Percentiles rank a stretch among this genome's conserved stretches.
These are phyloP conservation scores for Cryptotermes secundus DNA, from an alignment of 1,140 invertebrate genomes.

Conservation along the genomic window DNA sequence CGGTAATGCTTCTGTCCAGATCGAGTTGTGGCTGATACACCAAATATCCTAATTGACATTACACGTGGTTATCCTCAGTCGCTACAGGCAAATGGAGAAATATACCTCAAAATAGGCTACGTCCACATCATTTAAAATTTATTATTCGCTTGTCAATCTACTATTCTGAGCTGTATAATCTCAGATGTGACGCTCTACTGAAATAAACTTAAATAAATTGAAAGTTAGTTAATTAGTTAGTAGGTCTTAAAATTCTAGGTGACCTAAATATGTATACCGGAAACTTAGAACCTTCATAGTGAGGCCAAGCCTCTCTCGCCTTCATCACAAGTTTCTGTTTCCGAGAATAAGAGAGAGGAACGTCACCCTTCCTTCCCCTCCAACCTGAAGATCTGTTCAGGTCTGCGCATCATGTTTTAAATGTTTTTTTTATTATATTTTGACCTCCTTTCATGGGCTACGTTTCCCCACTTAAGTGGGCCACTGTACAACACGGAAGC, in stretches of 20 bases:
- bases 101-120: too few species aligned
- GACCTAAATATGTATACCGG: background rate
- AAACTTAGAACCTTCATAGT: background rate
- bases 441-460: background rate
- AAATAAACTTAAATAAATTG: too few species aligned
- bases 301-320: background rate
- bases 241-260: background rate
- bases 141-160: too few species aligned
- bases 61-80: too few species aligned
- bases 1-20: too few species aligned
- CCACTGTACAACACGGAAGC: background rate
- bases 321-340: background rate
- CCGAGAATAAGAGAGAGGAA: background rate
- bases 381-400: background rate
- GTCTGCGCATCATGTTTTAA: background rate
- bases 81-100: too few species aligned
- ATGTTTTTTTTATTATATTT: background rate
- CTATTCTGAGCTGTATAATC: too few species aligned
- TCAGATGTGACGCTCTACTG: too few species aligned
- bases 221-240: too few species aligned
- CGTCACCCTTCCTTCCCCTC: background rate
- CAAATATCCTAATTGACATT: too few species aligned
- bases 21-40: too few species aligned
- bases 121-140: too few species aligned
- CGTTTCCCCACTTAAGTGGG: background rate